Base-by-base conservation (phyloP, 1,140 invertebrate genomes). In the Saccostrea cuccullata region DNA sequence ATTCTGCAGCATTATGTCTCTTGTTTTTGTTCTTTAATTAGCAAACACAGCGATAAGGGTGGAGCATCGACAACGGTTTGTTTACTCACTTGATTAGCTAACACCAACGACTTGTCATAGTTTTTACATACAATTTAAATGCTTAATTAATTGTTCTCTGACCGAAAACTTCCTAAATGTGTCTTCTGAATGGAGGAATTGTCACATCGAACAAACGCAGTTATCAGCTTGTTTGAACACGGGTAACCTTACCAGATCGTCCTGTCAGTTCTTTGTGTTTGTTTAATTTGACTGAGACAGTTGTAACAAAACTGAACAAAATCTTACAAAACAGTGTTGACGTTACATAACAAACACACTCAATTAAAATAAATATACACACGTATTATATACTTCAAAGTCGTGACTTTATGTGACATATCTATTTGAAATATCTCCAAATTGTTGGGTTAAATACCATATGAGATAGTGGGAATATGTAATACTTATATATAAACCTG, bases 51-150 rank as follows among this genome's bases (percentile, higher is more conserved):
- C 30, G 70, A 73, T 73, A 73, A 73, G 70, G 70, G 70, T 73
- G 70, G 70, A 73, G 70, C 70, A 26, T 5, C 13, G 9, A 15
- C 30, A 23, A 36, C 70, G 26, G 30, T 73, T 73, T 73, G 70
- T 73, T 73, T 73, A 73, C 30, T 30, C 70, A 73, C 70, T 73
- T 30, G 70, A 73, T 73, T 73, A 30, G 30, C 70, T 15, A 73
- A 30, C 30, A 26, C 23, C 70, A 73, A 73, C 30, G 70, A 73
- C 70, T 30, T 73, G 70, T 73, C 30, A 73, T 73, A 73, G 70
- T 73, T 73, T 73, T 17, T 30, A 73, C n/a, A 73, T 30, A 73
- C 67, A 73, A 73, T 73, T 30, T 73, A 30, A 73, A 40, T 13
- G 70, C 70, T 17, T 30, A 36, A 26, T 73, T 73, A 73, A 73